Conservation (phyloP, 2,113 vertebrate species). For the Pachyramphus minor region DNA sequence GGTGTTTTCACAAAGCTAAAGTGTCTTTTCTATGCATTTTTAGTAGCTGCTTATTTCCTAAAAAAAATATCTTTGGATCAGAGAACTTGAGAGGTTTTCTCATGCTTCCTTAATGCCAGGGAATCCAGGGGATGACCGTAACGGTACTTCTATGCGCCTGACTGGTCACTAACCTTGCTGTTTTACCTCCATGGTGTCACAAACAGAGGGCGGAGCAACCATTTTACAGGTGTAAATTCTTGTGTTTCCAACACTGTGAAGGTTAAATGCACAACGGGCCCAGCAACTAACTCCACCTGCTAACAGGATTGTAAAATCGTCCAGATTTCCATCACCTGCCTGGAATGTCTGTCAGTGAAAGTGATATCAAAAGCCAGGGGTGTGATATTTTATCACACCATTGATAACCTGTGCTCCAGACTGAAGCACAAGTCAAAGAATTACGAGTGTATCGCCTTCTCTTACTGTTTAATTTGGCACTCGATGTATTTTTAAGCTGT, state of each 20-base stretch:
- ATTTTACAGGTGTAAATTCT: background rate
- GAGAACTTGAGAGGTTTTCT: background rate
- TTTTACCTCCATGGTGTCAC: background rate
- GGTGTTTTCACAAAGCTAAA: background rate
- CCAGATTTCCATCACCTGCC: background rate
- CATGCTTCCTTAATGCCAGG: background rate
- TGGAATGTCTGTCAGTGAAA: background rate
- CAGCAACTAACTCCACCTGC: background rate
- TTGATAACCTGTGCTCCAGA: background rate
- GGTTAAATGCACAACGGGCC: background rate
- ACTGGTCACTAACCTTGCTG: background rate
- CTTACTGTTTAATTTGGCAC: background rate
- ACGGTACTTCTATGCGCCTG: background rate
- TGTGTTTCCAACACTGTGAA: fast-evolving
- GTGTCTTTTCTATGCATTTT: background rate
- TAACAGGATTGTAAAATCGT: background rate
- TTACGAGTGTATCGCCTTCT: background rate
- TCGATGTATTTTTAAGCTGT: background rate
- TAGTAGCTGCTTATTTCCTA: background rate
- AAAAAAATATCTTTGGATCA: background rate
- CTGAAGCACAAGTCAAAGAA: background rate
- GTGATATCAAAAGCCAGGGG: background rate
- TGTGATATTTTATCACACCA: background rate
- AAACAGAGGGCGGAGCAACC: background rate
- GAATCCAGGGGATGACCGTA: background rate